phyloP scores from a whole-genome alignment of 2,113 vertebrate genomes.

The Smithornis capensis region DNA sequence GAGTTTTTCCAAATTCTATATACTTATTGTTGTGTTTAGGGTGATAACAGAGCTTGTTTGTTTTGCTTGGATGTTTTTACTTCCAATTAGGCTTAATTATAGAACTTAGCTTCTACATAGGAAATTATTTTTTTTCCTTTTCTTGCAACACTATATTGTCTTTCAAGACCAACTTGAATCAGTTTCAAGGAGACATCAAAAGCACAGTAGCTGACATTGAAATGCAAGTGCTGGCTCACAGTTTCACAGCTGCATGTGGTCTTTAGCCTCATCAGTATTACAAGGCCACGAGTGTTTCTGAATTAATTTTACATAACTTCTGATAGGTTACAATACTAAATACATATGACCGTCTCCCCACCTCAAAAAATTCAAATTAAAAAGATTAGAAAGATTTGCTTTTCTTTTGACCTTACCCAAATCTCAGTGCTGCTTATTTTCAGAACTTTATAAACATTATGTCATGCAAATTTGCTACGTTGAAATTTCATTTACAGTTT shows the following conservation, averaged over 20 bases:
- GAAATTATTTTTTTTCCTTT: background rate
- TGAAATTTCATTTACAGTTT: background rate
- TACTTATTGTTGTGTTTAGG: background rate
- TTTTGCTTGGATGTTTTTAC: background rate
- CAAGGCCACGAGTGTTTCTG: background rate
- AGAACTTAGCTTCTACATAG: background rate
- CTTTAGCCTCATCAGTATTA: background rate
- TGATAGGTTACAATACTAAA: background rate
- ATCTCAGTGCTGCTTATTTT: background rate
- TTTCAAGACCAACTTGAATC: background rate
- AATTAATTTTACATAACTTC: background rate
- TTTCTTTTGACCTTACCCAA: background rate
- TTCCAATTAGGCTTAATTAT: background rate
- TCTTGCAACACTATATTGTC: background rate
- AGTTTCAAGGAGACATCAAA: background rate
- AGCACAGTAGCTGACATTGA: background rate
- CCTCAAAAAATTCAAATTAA: background rate
- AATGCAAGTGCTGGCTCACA: background rate
- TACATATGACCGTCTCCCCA: accelerated
- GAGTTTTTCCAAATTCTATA: background rate
- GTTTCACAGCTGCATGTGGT: background rate
- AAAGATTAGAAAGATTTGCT: background rate
- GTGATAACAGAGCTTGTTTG: background rate
- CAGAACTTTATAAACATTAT: background rate
- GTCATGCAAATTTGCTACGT: background rate